These are phyloP conservation scores for Adelphocoris suturalis DNA, from an alignment of 2,888 invertebrate species.

Conservation along the genomic window DNA sequence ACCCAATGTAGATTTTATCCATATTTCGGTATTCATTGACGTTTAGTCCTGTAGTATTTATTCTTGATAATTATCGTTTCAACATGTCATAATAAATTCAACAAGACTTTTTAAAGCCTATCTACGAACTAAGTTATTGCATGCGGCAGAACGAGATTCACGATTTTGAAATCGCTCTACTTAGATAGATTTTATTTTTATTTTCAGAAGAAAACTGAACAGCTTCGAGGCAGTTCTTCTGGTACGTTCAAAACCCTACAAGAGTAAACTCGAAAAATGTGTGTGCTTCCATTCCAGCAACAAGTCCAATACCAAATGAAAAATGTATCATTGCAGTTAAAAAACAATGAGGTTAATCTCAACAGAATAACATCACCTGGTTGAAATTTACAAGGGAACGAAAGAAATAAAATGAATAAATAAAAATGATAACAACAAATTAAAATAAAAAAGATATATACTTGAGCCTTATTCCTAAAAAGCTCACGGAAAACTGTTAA, in stretches of 20 bases:
- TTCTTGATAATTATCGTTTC: not conserved
- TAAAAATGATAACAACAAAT: no score
- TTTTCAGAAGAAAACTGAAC: not conserved
- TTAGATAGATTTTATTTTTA: not conserved
- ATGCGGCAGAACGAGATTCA: slow-evolving; percentile 44
- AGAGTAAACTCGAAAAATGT: slow-evolving; percentile 13
- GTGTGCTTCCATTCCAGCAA: not conserved
- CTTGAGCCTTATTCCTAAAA: no score
- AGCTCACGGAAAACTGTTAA: no score
- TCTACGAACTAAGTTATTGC: slow-evolving; percentile 49
- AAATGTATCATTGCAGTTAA: no score
- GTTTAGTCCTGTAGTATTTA: no score
- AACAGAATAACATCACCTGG: no score
- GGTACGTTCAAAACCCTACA: slow-evolving; percentile 4
- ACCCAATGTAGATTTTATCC: not conserved
- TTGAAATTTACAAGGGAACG: no score
- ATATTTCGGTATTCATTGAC: not conserved
- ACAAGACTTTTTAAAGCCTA: slow-evolving; percentile 42
- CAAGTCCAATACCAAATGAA: not conserved
- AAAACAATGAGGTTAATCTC: no score
- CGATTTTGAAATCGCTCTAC: slow-evolving; percentile 1
- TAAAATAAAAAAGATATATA: no score
- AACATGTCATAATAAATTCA: slow-evolving; percentile 9
- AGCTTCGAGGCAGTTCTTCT: not conserved
- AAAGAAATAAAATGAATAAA: no score